These are phyloP conservation scores for Aegotheles bennettii DNA, from an alignment of 2,113 vertebrate species.

Conservation along the genomic window DNA sequence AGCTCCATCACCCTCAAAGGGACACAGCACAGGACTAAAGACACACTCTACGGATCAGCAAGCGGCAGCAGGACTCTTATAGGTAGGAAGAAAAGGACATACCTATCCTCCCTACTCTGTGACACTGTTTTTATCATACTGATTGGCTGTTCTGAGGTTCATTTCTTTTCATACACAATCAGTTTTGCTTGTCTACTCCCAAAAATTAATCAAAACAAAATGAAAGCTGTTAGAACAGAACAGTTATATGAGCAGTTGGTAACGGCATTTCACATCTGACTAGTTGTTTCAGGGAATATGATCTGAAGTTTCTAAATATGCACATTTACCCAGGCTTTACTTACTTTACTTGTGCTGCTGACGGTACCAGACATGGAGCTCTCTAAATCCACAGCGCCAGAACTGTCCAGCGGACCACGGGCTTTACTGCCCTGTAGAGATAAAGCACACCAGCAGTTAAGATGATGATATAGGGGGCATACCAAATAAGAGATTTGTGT, in stretches of 20 bases:
- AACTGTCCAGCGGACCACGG: conserved; percentile 75
- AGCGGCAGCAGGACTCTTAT: background rate
- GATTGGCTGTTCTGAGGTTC: background rate
- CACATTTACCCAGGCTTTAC: background rate
- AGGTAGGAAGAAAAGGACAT: background rate
- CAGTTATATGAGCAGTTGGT: background rate
- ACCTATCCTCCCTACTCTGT: background rate
- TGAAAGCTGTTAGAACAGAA: background rate
- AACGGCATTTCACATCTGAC: background rate
- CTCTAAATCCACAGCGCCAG: conserved; percentile 72
- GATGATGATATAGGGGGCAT: background rate
- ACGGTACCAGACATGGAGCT: conserved; percentile 66
- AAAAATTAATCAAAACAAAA: background rate
- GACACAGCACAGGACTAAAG: background rate
- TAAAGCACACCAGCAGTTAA: background rate
- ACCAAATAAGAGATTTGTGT: background rate
- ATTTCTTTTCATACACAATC: background rate
- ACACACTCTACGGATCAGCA: background rate
- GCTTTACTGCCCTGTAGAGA: conserved; percentile 80
- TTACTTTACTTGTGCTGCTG: conserved; percentile 76
- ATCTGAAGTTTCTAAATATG: background rate
- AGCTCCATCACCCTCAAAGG: background rate
- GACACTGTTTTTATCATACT: background rate
- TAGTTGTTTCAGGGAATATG: background rate
- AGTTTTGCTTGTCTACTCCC: background rate